phyloP scores from a whole-genome alignment of 2,888 invertebrate species.

The Stenodema calcarata region DNA sequence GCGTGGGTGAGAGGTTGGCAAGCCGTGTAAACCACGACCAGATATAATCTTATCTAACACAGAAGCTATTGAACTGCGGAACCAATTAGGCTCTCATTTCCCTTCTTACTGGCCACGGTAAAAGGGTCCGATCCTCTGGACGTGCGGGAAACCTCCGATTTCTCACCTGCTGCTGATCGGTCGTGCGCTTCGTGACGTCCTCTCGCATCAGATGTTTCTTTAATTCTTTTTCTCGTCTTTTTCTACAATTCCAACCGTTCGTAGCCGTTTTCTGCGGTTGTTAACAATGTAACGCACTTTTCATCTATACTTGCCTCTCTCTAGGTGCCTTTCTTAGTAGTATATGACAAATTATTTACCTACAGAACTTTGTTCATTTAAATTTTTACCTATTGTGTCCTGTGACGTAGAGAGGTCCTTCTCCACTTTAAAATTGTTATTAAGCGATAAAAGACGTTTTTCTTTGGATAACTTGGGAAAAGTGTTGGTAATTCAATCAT shows the following conservation, averaged over 20 bases:
- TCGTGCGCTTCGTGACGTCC: constrained; percentile 28
- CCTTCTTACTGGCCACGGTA: background rate
- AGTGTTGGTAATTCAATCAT: no score
- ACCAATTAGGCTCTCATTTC: constrained; percentile 35
- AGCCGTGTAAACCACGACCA: constrained; percentile 33
- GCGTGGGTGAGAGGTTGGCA: constrained; percentile 29
- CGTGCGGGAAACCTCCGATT: background rate
- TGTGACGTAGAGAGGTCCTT: no score
- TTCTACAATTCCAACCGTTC: background rate
- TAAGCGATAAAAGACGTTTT: no score
- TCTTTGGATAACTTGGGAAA: no score
- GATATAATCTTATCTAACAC: constrained; percentile 32
- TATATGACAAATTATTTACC: no score
- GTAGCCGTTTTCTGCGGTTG: background rate
- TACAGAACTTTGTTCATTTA: no score
- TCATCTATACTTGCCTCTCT: background rate
- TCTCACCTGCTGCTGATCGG: constrained; percentile 8
- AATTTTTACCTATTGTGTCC: no score
- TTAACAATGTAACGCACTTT: background rate
- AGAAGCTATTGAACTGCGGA: constrained; percentile 39
- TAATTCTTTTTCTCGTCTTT: background rate
- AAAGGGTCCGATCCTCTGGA: background rate
- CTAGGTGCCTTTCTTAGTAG: no score
- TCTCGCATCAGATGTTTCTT: constrained; percentile 1
- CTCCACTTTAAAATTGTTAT: no score